These are phyloP conservation scores for Haliclona indistincta DNA, from an alignment of 37 sponge, comb jelly and placozoan genomes.

Conservation along the genomic window DNA sequence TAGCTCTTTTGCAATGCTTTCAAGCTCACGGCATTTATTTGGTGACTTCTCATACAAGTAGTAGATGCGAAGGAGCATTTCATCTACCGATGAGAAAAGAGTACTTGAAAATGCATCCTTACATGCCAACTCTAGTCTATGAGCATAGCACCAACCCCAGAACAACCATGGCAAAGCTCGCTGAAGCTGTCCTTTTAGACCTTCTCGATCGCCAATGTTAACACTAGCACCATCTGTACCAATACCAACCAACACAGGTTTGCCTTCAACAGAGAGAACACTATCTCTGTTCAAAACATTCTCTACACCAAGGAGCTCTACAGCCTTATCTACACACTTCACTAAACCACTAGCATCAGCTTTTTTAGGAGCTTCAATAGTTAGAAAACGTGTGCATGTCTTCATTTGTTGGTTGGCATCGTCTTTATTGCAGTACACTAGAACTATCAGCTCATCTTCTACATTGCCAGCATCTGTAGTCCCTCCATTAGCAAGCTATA, in stretches of 20 bases:
- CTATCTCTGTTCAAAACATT: slow-evolving; percentile 20
- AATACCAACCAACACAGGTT: slow-evolving; percentile 48
- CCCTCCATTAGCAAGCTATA: slow-evolving; percentile 70
- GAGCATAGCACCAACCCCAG: slow-evolving; percentile 66
- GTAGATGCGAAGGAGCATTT: slow-evolving; percentile 59
- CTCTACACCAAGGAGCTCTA: slow-evolving; percentile 35
- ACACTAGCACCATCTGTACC: slow-evolving; percentile 71
- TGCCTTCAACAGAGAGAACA: slow-evolving; percentile 11
- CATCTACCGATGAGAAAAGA: slow-evolving; percentile 37
- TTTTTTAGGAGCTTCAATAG: slow-evolving; percentile 12
- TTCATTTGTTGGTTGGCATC: slow-evolving; percentile 19
- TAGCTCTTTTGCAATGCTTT: slow-evolving; percentile 36
- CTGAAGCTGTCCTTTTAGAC: slow-evolving; percentile 58
- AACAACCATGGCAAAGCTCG: slow-evolving; percentile 39
- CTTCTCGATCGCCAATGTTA: slow-evolving; percentile 49
- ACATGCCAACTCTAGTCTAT: slow-evolving; percentile 57
- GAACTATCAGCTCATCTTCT: slow-evolving; percentile 55
- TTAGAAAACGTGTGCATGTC: slow-evolving; percentile 18
- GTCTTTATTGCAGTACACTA: slow-evolving; percentile 26
- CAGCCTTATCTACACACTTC: slow-evolving; percentile 28
- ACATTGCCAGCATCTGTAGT: no score
- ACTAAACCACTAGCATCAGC: slow-evolving; percentile 68
- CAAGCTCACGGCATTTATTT: slow-evolving; percentile 49
- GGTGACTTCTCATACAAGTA: slow-evolving; percentile 56
- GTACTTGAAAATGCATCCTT: slow-evolving; percentile 43